Evolutionary conservation across 2,888 invertebrate species (phyloP).

Genomic region (Aphodius sticticus): DNA sequence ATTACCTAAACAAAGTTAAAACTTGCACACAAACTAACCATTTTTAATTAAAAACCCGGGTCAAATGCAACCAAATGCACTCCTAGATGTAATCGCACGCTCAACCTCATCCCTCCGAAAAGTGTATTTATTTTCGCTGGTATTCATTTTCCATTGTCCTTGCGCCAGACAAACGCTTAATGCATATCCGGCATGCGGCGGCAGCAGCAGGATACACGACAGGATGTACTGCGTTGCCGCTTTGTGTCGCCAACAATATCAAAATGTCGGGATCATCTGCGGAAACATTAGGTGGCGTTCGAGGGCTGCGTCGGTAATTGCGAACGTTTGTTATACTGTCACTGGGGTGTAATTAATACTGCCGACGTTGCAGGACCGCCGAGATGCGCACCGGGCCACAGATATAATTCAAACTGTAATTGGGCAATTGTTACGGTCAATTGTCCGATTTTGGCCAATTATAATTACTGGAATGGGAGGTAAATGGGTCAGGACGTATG

Average conservation of each 20-base stretch:
- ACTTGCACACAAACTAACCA: too few species aligned
- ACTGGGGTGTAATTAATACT: background rate
- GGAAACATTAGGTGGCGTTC: background rate
- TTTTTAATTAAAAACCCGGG: too few species aligned
- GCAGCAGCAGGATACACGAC: background rate
- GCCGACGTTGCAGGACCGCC: background rate
- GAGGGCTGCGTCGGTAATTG: background rate
- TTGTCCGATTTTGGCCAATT: background rate
- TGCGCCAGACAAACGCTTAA: background rate
- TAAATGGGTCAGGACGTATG: background rate
- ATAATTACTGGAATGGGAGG: background rate
- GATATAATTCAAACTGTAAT: background rate
- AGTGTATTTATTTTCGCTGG: background rate
- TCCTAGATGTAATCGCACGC: too few species aligned
- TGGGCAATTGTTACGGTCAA: background rate
- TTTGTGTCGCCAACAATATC: background rate
- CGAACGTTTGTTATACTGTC: background rate
- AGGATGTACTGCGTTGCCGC: background rate
- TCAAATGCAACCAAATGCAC: too few species aligned
- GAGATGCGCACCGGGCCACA: background rate
- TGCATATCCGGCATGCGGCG: background rate
- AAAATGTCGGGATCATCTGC: background rate
- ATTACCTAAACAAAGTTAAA: too few species aligned
- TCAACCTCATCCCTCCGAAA: background rate
- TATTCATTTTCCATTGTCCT: background rate